Base-by-base conservation (phyloP, 2,113 vertebrate species). In the Perca fluviatilis region DNA sequence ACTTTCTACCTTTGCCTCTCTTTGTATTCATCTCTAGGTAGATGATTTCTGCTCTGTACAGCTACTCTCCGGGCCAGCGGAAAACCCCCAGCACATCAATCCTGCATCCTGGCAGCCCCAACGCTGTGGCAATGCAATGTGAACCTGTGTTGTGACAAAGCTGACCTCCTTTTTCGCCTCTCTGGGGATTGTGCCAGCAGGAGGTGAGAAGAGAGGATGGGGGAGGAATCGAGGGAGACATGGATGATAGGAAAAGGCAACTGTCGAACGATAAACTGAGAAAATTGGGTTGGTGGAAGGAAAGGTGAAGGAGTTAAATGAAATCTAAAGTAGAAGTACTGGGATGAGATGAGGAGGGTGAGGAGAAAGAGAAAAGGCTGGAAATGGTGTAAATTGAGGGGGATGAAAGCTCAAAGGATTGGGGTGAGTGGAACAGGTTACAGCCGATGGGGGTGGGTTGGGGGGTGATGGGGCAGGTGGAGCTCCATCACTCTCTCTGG, bases 81-180 rank as follows among this genome's bases (percentile, higher is more conserved):
- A 85, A 90, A 90, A 71, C 54, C 72, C 78, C 80, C 0, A 60
- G 89, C 79, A n/a, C 75, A 87, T 91, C 86, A 88, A 86, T 91
- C 74, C 75, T 25, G 49, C 25, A 71, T 73, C 15, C 68, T 83
- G 76, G 67, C 89, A 87, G 84, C 75, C 23, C 66, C 74, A 54
- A 63, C 2, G 19, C 82, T 61, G 60, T 67, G 74, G 78, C 56
- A 78, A 86, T 76, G 70, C 85, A 87, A 87, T 73, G 80, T 83
- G 79, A 91, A 88, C 83, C 82, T 79, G 61, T 85, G 89, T 82
- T 89, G 79, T 89, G 85, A 91, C 89, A 88, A 85, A 84, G 75
- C 85, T 93, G 91, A 91, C 92, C 93, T 93, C 91, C 83, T 94
- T 94, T 92, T 69, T 76, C 0, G 4, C 51, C 23, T 89, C 91